A percentile compares a stretch with the other conserved stretches of the same genome.
phyloP scores from a whole-genome alignment of 2,113 vertebrate species.

The Aptenodytes patagonicus region DNA sequence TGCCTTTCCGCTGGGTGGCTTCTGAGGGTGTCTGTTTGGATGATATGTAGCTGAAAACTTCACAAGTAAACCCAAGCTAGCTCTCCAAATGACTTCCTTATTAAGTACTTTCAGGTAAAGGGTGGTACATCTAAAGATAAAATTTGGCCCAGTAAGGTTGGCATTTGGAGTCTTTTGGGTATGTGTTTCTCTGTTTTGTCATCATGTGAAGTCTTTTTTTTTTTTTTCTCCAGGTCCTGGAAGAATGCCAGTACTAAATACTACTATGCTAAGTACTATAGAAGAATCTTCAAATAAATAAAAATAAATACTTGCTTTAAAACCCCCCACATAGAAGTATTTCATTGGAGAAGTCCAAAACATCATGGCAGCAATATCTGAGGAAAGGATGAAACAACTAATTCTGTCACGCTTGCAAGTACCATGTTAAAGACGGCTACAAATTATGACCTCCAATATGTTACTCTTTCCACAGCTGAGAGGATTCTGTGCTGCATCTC shows the following conservation, averaged over 20 bases:
- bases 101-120: neutral
- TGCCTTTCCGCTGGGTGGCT: neutral
- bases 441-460: neutral
- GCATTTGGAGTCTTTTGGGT: neutral
- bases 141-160: neutral
- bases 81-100: neutral
- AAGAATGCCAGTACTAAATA: neutral
- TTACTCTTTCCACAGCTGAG: neutral
- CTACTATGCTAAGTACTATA: neutral
- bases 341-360: neutral
- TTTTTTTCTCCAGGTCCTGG: neutral
- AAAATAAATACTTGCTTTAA: conserved; percentile 53
- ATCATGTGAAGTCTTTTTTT: neutral
- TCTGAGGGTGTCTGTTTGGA: neutral
- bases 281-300: conserved; percentile 62
- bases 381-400: neutral
- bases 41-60: neutral
- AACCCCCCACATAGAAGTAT: neutral
- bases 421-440: neutral
- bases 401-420: neutral
- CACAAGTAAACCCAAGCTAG: neutral
- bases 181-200: neutral
- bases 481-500: neutral
- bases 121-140: neutral
- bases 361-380: neutral